Base-by-base conservation (phyloP, 2,797 vertebrate genomes). In the Ceryle rudis region DNA sequence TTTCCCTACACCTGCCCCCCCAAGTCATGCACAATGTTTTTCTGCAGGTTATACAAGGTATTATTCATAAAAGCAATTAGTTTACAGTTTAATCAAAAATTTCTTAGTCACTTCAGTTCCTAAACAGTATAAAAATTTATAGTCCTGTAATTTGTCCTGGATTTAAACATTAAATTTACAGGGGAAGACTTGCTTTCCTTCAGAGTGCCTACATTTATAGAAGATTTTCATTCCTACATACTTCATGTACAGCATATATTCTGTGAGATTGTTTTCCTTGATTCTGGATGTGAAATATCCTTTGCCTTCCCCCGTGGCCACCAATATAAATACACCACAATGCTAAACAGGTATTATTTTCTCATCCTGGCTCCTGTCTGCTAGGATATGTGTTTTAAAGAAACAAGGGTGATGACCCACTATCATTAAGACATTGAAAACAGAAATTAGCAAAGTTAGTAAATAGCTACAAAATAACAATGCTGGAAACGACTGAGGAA, bases 371-470 rank as follows among this genome's bases (percentile, higher is more conserved):
- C 6, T 87, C 41, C 28, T 69, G 9, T 33, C 15, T 90, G 25
- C 5, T 6, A 22, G 5, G 14, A 28, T 57, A 20, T 16, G 6
- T 18, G 1, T 67, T 79, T 84, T 77, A 78, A 84, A 10, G 12
- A 3, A 5, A 58, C 19, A 83, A 47, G 8, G 5, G 4, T 78
- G 14, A 64, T 1, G 2, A 16, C 23, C 2, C 5, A 23, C 65
- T 65, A 35, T 16, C 11, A 61, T 9, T 46, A 46, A 52, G n/a
- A 39, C 7, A 60, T 0, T 51, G 10, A 79, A 79, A 79, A 44
- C 0, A 51, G 7, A 41, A 44, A 81, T 8, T 28, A 35, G 1
- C 5, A 44, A 60, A 71, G 3, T 26, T 52, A 67, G 4, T 5
- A 75, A 81, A 58, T 15, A 73, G 2, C 7, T 55, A 21, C 39